Percentiles rank a stretch among this genome's conserved stretches.
Conservation (phyloP, 2,797 vertebrate species). For the Microctenopoma steveboyesi region DNA sequence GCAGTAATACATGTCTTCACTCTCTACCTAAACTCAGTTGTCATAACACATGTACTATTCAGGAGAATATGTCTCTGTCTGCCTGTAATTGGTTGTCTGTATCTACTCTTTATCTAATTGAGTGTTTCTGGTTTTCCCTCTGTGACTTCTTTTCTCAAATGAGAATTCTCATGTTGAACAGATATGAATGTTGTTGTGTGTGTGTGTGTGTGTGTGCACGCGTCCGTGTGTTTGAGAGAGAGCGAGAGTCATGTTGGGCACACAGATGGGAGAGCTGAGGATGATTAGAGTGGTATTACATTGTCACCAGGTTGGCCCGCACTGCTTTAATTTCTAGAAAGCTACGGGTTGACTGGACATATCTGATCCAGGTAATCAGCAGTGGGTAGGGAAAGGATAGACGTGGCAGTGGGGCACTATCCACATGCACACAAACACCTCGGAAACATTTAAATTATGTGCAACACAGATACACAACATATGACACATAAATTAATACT, state of each 20-base stretch:
- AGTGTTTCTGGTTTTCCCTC: not conserved
- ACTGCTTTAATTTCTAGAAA: conserved; percentile 56
- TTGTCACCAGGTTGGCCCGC: conserved; percentile 66
- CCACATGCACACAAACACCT: not conserved
- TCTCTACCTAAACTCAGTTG: not conserved
- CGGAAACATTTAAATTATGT: not conserved
- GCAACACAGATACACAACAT: not conserved
- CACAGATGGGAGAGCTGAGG: conserved; percentile 76
- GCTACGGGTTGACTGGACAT: no score
- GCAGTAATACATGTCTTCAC: not conserved
- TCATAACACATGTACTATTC: not conserved
- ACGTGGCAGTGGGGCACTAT: no score
- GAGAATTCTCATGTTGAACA: conserved; percentile 17
- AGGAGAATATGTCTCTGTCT: not conserved
- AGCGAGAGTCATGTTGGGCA: conserved; percentile 48
- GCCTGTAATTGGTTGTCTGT: conserved; percentile 20
- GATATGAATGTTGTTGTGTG: not conserved
- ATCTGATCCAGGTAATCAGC: no score
- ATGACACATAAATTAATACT: not conserved
- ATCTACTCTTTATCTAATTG: conserved; percentile 16
- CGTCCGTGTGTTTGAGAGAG: not conserved
- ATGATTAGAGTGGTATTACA: conserved; percentile 79
- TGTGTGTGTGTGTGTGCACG: conserved; percentile 10
- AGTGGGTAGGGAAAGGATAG: no score
- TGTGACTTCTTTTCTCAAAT: conserved; percentile 5